phyloP scores from a whole-genome alignment of 2,797 vertebrate species.

The Typhlichthys eigenmanni region DNA sequence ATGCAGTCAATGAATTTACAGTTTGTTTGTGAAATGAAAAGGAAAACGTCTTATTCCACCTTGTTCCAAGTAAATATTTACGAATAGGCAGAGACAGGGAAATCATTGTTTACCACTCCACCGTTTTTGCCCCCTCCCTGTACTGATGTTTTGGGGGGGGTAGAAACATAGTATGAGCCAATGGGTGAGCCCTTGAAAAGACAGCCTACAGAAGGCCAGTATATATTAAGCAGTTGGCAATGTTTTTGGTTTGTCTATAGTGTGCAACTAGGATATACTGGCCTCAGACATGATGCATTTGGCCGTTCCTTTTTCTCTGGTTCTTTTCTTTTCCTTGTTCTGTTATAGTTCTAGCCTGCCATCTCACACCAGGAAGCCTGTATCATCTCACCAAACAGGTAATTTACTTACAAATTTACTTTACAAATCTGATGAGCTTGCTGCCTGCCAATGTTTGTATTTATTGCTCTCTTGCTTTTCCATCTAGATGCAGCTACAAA shows the following conservation, averaged over 20 bases:
- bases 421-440: slow-evolving; percentile 1
- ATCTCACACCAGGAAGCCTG: slow-evolving; percentile 82
- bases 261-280: slow-evolving; percentile 46
- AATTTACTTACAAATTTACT: slow-evolving; percentile 35
- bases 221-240: slow-evolving; percentile 64
- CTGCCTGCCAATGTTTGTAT: not conserved
- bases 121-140: slow-evolving; percentile 66
- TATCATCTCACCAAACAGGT: slow-evolving; percentile 84
- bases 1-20: slow-evolving; percentile 61
- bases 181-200: slow-evolving; percentile 69
- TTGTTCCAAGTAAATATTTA: slow-evolving; percentile 79
- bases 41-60: slow-evolving; percentile 54
- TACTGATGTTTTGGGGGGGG: slow-evolving; percentile 63
- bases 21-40: slow-evolving; percentile 71
- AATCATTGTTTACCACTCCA: slow-evolving; percentile 78
- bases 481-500: slow-evolving; percentile 72
- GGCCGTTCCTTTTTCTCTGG: slow-evolving; percentile 75
- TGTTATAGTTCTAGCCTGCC: slow-evolving; percentile 75
- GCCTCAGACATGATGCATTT: slow-evolving; percentile 82
- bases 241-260: slow-evolving; percentile 52
- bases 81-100: slow-evolving; percentile 79
- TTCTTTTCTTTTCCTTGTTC: slow-evolving; percentile 81
- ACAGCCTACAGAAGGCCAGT: slow-evolving; percentile 56
- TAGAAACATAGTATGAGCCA: slow-evolving; percentile 69
- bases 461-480: slow-evolving; percentile 23